phyloP scores from a whole-genome alignment of 2,113 vertebrate species.

The Callipepla squamata region DNA sequence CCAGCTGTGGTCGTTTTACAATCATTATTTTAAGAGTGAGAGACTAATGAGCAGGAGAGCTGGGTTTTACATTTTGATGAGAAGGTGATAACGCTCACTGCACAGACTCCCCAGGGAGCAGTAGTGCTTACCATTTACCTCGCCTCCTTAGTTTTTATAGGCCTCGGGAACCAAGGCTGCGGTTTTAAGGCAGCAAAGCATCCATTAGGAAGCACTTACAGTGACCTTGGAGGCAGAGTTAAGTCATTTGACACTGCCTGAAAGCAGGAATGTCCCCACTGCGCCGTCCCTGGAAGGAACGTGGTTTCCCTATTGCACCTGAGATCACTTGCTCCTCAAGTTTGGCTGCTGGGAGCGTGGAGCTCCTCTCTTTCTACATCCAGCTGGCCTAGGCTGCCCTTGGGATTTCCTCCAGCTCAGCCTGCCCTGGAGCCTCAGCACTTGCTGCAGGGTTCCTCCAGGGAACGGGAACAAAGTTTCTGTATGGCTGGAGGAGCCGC shows the following conservation, averaged over 20 bases:
- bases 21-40: conserved; percentile 34
- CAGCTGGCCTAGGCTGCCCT: not conserved
- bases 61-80: conserved; percentile 38
- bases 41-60: conserved; percentile 49
- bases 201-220: not conserved
- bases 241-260: not conserved
- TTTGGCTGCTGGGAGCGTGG: not conserved
- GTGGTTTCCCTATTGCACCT: not conserved
- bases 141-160: conserved; percentile 51
- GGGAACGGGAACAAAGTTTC: no score
- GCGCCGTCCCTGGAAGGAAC: not conserved
- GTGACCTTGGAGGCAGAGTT: conserved; percentile 28
- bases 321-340: not conserved
- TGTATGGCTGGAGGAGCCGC: not conserved
- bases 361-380: not conserved
- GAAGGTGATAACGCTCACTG: conserved; percentile 7
- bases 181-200: not conserved
- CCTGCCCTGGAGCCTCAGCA: not conserved
- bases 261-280: not conserved
- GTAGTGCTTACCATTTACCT: not conserved
- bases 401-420: fast-evolving
- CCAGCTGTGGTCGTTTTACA: not conserved
- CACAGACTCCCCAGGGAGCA: not conserved
- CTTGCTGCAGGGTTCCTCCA: not conserved
- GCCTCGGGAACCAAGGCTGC: not conserved